Conservation (phyloP, 2,888 invertebrate species). For the Leucophenga montana region DNA sequence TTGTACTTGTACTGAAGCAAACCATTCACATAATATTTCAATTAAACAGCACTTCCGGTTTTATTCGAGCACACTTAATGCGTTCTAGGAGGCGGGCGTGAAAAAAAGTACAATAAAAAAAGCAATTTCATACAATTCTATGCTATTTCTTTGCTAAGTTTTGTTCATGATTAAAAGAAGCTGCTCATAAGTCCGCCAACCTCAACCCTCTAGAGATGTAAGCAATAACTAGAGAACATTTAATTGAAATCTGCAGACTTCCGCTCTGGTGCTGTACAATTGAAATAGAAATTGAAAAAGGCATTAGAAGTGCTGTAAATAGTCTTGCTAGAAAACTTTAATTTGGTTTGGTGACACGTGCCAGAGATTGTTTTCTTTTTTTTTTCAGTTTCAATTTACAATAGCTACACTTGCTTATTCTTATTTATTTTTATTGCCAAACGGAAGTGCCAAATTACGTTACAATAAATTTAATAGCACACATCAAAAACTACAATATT, state of each 20-base stretch:
- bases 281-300: not conserved
- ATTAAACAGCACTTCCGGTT: slow-evolving; percentile 25
- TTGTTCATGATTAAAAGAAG: slow-evolving; percentile 12
- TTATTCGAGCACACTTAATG: slow-evolving; percentile 20
- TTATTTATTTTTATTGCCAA: too few relatives aligned
- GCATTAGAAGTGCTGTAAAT: not conserved
- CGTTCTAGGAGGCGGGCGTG: not conserved
- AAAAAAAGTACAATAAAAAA: slow-evolving; percentile 5
- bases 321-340: not conserved
- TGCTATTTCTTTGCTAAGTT: not conserved
- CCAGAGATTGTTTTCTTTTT: not conserved
- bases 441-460: too few relatives aligned
- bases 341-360: slow-evolving; percentile 10
- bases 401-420: not conserved
- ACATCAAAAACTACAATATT: too few relatives aligned
- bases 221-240: not conserved
- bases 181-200: too few relatives aligned
- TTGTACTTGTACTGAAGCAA: not conserved
- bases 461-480: too few relatives aligned
- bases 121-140: slow-evolving; percentile 9
- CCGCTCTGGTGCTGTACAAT: not conserved
- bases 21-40: slow-evolving; percentile 20
- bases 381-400: not conserved
- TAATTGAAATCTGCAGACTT: slow-evolving; percentile 13
- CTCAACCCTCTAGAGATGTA: too few relatives aligned